These are phyloP conservation scores for Myripristis jacobus DNA, from an alignment of 2,797 vertebrate species.

Conservation along the genomic window DNA sequence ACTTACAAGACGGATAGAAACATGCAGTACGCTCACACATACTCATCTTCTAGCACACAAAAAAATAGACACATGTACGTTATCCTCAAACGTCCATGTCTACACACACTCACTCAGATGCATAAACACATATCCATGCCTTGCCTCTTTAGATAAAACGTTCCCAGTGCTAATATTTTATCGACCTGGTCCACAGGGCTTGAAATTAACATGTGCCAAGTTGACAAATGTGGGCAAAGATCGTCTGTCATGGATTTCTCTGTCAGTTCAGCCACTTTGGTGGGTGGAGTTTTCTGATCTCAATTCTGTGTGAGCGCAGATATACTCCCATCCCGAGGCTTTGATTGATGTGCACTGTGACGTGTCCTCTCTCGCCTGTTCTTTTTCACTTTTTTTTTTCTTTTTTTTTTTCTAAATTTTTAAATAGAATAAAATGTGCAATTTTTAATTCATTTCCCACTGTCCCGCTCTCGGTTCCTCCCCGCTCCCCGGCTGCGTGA, in stretches of 20 bases:
- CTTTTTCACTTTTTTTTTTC: no score
- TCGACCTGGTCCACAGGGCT: conserved; percentile 32
- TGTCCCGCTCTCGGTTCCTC: neutral
- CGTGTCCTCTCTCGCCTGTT: conserved; percentile 21
- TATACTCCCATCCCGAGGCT: conserved; percentile 13
- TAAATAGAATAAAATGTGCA: neutral
- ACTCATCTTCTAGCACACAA: neutral
- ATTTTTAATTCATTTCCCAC: conserved; percentile 4
- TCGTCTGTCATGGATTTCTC: conserved; percentile 14
- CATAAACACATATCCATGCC: conserved; percentile 19
- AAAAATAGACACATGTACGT: neutral
- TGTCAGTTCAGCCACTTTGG: conserved; percentile 12
- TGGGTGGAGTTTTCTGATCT: conserved; percentile 34
- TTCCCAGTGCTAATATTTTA: conserved; percentile 16
- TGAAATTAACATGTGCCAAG: conserved; percentile 40
- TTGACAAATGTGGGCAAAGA: conserved; percentile 2
- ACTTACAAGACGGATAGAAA: no score
- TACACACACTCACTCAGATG: conserved; percentile 3
- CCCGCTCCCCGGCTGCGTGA: neutral
- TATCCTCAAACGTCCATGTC: no score
- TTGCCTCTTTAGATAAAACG: conserved; percentile 39
- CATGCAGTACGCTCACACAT: no score
- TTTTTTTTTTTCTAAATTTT: no score
- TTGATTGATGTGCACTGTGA: conserved; percentile 33
- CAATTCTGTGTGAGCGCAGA: conserved; percentile 3